phyloP scores from a whole-genome alignment of 2,888 invertebrate genomes.

The Mechanitis messenoides region DNA sequence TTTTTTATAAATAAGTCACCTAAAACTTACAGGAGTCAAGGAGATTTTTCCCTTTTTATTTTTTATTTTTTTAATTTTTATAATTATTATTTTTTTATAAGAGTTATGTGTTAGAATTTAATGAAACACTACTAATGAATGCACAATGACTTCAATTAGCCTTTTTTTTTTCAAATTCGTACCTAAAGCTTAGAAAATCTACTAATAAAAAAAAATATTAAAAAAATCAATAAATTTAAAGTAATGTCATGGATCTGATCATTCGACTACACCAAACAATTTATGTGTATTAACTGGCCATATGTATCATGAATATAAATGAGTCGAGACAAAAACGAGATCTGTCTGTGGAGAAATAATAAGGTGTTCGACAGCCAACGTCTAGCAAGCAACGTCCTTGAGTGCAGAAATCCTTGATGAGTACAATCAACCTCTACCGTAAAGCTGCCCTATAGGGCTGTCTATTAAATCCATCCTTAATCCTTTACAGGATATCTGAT shows the following conservation, averaged over 20 bases:
- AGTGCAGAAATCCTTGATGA: conserved; percentile 76
- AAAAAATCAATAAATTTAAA: too few relatives aligned
- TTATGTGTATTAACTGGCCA: conserved; percentile 68
- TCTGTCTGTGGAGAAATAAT: conserved; percentile 70
- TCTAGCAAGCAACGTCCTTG: conserved; percentile 72
- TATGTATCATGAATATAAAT: conserved; percentile 75
- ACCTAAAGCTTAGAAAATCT: too few relatives aligned
- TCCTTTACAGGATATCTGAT: conserved; percentile 16
- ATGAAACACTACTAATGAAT: too few relatives aligned
- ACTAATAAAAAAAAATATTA: conserved; percentile 10
- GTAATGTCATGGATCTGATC: conserved; percentile 6
- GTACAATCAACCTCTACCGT: conserved; percentile 76
- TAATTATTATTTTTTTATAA: too few relatives aligned
- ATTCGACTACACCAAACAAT: conserved; percentile 46
- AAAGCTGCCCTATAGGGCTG: conserved; percentile 68
- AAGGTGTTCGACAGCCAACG: conserved; percentile 67
- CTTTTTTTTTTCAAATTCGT: too few relatives aligned
- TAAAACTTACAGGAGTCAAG: too few relatives aligned
- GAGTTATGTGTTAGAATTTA: too few relatives aligned
- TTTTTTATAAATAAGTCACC: too few relatives aligned
- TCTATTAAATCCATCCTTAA: conserved; percentile 38
- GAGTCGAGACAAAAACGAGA: conserved; percentile 70
- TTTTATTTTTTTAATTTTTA: too few relatives aligned
- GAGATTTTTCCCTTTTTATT: too few relatives aligned
- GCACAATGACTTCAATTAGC: too few relatives aligned